These are phyloP conservation scores for Onthophagus sagittarius DNA, from an alignment of 2,888 invertebrate genomes.

Conservation along the genomic window DNA sequence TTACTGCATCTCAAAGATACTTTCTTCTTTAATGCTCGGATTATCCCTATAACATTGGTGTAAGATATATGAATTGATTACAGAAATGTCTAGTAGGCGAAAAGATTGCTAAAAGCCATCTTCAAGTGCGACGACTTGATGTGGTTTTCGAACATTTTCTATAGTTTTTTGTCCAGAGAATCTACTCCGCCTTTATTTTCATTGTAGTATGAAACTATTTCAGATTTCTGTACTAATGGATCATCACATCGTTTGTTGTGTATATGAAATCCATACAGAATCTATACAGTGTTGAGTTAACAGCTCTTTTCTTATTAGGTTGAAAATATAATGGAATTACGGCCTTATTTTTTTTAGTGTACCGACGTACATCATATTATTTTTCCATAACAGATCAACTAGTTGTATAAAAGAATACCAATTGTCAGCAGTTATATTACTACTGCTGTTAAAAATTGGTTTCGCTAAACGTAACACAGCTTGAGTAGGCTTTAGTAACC, in stretches of 20 bases:
- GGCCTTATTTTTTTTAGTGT: background rate
- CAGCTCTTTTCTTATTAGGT: conserved; percentile 16
- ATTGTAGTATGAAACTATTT: conserved; percentile 20
- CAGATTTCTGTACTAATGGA: conserved; percentile 23
- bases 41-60: too few species aligned
- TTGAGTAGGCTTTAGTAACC: conserved; percentile 18
- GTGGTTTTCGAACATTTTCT: conserved; percentile 8
- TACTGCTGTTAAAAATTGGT: conserved; percentile 18
- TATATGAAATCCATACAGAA: conserved; percentile 31
- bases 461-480: conserved; percentile 22
- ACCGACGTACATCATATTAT: too few species aligned
- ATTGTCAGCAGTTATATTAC: conserved; percentile 13
- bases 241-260: conserved; percentile 21
- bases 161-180: conserved; percentile 16
- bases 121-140: conserved; percentile 28
- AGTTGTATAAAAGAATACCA: too few species aligned
- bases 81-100: conserved; percentile 30
- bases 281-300: conserved; percentile 28
- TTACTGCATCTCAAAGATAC: background rate
- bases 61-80: conserved; percentile 26
- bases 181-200: conserved; percentile 19
- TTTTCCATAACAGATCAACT: too few species aligned
- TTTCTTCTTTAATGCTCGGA: too few species aligned
- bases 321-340: background rate
- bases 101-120: conserved; percentile 27